Evolutionary conservation across 2,797 vertebrate genomes (phyloP), one percentile per base, ranked within the genome.

Genomic region (Brachyalestes nurse): DNA sequence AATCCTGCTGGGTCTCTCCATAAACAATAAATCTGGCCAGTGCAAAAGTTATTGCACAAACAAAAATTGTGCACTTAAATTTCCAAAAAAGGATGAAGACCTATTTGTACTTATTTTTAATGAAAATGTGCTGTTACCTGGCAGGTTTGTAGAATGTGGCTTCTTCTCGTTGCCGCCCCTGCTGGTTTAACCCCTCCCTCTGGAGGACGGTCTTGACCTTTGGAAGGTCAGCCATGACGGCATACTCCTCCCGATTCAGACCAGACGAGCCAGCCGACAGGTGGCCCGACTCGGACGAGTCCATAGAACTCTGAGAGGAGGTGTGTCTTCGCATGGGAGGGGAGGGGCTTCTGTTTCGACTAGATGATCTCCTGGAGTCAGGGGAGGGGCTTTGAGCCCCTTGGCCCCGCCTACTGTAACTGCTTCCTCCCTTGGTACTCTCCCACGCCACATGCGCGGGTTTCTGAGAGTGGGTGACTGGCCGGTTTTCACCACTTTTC

Each of bases 141-240:
- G 94, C 94, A 21, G 94, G 94, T 90, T 95, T 95, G 83, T 94
- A 95, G 78, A 93, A 92, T 61, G 93, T 95, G 23, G 93, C 95
- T 0, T 95, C 90, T 58, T 93, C 93, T 77, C 91, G 94, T 14
- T 75, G 79, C 40, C 42, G 87, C 23, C 90, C 90, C 0, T 62
- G 0, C 19, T 90, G 83, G 58, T 75, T 14, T 0, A 81, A 61
- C 64, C 70, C 78, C 5, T 95, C 93, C 64, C 87, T 91, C 84
- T 94, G 94, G 25, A 90, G 66, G 73, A 97, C 91, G 58, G 89
- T 93, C 89, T 94, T 97, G 83, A 95, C 90, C 69, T 93, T 96
- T 0, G 98, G 98, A 82, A 98, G 91, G 80, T 97, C 94, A 0
- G 97, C 98, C 90, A 99, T 86, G 72, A 91, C 38, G 0, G 93